Conservation (phyloP, 2,797 vertebrate species). For the Etheostoma perlongum region DNA sequence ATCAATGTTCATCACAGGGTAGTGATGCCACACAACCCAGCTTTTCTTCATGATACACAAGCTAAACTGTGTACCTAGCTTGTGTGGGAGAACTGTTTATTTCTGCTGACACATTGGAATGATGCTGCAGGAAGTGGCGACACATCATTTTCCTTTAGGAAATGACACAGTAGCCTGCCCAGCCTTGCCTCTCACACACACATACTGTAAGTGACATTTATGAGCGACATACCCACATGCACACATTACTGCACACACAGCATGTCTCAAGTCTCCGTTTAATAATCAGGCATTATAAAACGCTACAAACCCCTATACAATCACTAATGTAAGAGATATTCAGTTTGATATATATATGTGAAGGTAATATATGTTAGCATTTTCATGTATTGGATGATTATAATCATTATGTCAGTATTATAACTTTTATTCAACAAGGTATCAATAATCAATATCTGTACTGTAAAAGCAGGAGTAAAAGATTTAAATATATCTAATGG, state of each 20-base stretch:
- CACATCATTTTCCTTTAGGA: conserved; percentile 78
- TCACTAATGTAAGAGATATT: conserved; percentile 7
- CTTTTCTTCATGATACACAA: not conserved
- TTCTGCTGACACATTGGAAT: conserved; percentile 62
- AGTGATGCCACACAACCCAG: not conserved
- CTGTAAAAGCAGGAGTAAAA: not conserved
- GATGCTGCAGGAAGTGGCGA: conserved; percentile 78
- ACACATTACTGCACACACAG: not conserved
- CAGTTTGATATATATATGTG: not conserved
- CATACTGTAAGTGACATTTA: conserved; percentile 16
- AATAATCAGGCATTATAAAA: not conserved
- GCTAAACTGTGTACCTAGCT: not conserved
- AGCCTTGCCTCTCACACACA: conserved; percentile 15
- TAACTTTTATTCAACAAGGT: not conserved
- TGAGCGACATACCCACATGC: conserved; percentile 1
- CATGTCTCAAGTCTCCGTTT: not conserved
- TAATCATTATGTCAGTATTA: not conserved
- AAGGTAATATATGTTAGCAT: not conserved
- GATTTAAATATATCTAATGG: not conserved
- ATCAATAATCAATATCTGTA: not conserved
- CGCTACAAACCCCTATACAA: not conserved
- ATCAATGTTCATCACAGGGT: not conserved
- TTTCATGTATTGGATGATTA: not conserved
- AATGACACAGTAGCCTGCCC: conserved; percentile 73
- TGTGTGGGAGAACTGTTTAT: conserved; percentile 1